Base-by-base conservation (phyloP, 2,113 vertebrate species). In the Rhizomys pruinosus region DNA sequence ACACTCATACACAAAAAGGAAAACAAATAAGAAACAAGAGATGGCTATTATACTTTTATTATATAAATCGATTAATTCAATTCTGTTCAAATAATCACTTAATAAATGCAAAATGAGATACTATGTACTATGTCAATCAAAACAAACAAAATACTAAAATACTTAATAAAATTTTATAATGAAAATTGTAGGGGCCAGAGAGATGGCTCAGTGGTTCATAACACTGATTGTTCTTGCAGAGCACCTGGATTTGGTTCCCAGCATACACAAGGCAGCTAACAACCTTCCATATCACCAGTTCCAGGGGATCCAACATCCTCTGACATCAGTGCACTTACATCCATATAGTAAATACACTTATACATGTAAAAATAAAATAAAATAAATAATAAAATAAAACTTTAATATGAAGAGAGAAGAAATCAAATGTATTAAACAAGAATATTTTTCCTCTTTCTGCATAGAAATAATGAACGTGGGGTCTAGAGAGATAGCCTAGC, bases 401-500 rank as follows among this genome's bases (percentile, higher is more conserved):
- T 64, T 22, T 64, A 82, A 82, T 34, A 68, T 34, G 8, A 11
- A 34, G 16, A 4, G n/a, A 34, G 71, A 66, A 47, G 12, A 66
- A 13, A 82, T 9, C 85, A 64, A n/a, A 37, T 22, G 55, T 69
- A 57, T 61, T n/a, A 86, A 91, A 29, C 0, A 61, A 78, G 4
- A 71, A 59, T 55, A 13, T 32, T 42, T 72, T 80, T n/a, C 12
- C 0, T 61, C 25, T 84, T 87, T 80, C 3, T 86, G 59, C 3
- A 61, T 82, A 84, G 9, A 17, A 59, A 79, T 32, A 84, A 87
- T 86, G 39, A 89, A 76, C 72, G 84, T 87, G n/a, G n/a, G n/a
- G n/a, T n/a, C n/a, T n/a, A n/a, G n/a, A n/a, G n/a, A n/a, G n/a
- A n/a, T n/a, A n/a, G n/a, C n/a, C n/a, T n/a, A n/a, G n/a, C n/a